Conservation (phyloP, 2,113 vertebrate species). For the Takifugu bimaculatus region DNA sequence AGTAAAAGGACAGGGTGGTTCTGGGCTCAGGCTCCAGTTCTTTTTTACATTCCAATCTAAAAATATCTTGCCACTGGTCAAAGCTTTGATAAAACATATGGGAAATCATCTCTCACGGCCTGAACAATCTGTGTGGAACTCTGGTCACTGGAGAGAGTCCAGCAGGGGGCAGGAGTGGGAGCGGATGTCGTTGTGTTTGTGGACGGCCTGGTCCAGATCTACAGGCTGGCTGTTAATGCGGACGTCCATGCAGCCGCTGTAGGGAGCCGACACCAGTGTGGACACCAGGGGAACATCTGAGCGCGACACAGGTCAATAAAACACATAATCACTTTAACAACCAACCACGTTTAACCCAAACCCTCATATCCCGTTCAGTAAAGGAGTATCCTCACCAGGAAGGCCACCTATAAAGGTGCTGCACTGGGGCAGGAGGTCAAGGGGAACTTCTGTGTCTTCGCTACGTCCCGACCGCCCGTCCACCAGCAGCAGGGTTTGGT, state of each 20-base stretch:
- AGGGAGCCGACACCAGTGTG: conserved; percentile 85
- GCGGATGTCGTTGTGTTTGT: conserved; percentile 90
- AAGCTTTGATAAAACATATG: conserved; percentile 38
- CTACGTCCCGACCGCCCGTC: conserved; percentile 75
- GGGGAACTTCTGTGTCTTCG: conserved; percentile 62
- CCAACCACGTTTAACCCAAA: too few species aligned
- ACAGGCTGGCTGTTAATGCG: conserved; percentile 73
- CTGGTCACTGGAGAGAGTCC: conserved; percentile 59
- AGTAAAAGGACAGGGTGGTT: conserved; percentile 35
- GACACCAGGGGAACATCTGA: conserved; percentile 87
- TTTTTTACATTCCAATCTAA: conserved; percentile 42
- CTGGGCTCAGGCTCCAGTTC: conserved; percentile 28
- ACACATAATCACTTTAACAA: too few species aligned
- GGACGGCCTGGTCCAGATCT: conserved; percentile 86
- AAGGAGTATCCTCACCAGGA: conserved; percentile 76
- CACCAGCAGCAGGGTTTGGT: conserved; percentile 75
- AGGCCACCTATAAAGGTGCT: conserved; percentile 89
- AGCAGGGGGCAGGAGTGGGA: conserved; percentile 91
- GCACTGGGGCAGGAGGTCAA: conserved; percentile 64
- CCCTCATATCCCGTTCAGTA: too few species aligned
- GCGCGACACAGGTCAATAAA: conserved; percentile 9
- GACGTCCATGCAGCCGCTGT: conserved; percentile 89
- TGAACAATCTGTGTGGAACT: conserved; percentile 27
- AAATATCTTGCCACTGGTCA: conserved; percentile 22
- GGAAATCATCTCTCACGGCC: conserved; percentile 40